Percentiles rank a stretch among this genome's conserved stretches.
These are phyloP conservation scores for Leptonema lineaticorne DNA, from an alignment of 1,140 invertebrate species.

Conservation along the genomic window DNA sequence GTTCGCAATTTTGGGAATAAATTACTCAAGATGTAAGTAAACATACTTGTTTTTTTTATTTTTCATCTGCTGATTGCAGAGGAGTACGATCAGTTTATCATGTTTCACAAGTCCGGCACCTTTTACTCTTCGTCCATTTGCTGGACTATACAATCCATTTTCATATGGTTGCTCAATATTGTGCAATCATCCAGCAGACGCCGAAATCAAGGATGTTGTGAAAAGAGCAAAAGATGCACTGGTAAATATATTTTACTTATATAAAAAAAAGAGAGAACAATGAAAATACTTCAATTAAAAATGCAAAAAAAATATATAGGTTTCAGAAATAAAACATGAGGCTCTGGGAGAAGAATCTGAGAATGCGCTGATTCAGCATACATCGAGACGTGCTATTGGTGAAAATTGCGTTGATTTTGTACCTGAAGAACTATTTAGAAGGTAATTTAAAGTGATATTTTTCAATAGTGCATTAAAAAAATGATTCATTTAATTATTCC, in stretches of 20 bases:
- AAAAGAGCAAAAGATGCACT: constrained; percentile 69
- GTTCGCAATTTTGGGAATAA: too few relatives aligned
- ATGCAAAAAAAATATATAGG: constrained; percentile 25
- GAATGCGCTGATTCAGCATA: constrained; percentile 50
- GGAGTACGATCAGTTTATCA: constrained; percentile 47
- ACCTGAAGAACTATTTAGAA: constrained; percentile 41
- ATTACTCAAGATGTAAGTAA: too few relatives aligned
- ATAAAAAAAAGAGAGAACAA: too few relatives aligned
- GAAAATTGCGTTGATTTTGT: constrained; percentile 39
- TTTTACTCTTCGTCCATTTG: constrained; percentile 70
- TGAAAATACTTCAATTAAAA: too few relatives aligned
- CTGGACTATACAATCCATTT: constrained; percentile 77
- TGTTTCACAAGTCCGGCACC: constrained; percentile 60
- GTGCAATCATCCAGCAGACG: constrained; percentile 79
- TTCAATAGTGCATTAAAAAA: too few relatives aligned
- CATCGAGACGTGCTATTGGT: constrained; percentile 35
- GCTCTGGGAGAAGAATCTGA: constrained; percentile 56
- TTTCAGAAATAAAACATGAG: constrained; percentile 52
- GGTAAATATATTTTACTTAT: constrained; percentile 58
- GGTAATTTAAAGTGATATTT: too few relatives aligned
- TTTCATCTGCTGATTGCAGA: neutral
- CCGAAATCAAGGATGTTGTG: constrained; percentile 70
- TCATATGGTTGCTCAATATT: constrained; percentile 74
- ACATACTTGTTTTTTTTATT: neutral
- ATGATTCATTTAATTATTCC: too few relatives aligned